Evolutionary conservation across 2,113 vertebrate species (phyloP).

Genomic region (Corvus cornix): DNA sequence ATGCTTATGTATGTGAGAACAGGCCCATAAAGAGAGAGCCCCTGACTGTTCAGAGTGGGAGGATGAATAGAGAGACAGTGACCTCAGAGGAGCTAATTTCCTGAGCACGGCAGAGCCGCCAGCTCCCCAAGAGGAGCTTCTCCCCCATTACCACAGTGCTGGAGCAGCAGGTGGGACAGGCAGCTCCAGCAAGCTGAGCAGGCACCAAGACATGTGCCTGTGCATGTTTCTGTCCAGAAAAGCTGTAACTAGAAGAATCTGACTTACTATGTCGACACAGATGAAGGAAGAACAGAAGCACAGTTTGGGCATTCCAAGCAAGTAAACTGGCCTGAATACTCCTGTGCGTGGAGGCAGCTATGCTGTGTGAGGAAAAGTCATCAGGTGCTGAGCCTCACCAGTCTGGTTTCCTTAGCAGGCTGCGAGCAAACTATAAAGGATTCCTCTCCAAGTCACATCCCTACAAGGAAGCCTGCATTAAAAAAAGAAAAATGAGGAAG

Average conservation of each 20-base stretch:
- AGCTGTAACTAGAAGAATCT: not conserved
- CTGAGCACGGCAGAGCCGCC: not conserved
- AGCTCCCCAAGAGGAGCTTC: not conserved
- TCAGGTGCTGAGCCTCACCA: not conserved
- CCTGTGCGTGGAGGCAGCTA: accelerated
- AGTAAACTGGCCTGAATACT: not conserved
- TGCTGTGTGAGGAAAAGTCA: not conserved
- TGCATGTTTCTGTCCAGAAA: not conserved
- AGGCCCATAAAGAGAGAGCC: not conserved
- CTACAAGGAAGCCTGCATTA: not conserved
- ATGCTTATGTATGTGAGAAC: too few species aligned
- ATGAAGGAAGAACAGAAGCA: not conserved
- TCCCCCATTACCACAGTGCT: accelerated
- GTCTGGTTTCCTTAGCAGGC: not conserved
- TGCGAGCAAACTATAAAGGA: not conserved
- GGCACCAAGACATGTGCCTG: accelerated
- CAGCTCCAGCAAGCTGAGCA: not conserved
- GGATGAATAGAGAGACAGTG: not conserved
- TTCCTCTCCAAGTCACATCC: not conserved
- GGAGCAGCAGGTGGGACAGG: not conserved
- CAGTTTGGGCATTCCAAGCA: not conserved
- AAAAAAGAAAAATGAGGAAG: not conserved
- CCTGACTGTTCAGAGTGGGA: not conserved
- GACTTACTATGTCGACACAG: not conserved
- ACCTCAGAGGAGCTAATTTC: not conserved